Evolutionary conservation across 1,140 invertebrate species (phyloP).

Genomic region (Ceratosolen fusciceps): DNA sequence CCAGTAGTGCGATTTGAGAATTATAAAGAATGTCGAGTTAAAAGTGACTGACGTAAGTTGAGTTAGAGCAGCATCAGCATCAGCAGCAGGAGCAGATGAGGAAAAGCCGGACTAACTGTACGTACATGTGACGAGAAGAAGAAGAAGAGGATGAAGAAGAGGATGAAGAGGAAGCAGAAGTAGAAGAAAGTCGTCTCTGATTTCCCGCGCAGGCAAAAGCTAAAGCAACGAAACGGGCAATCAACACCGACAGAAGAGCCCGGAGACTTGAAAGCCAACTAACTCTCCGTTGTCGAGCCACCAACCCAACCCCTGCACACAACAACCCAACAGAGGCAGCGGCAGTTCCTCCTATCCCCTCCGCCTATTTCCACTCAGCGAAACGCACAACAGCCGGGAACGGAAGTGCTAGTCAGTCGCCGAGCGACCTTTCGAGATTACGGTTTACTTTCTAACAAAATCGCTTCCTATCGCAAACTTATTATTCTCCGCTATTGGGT

Average conservation of each 20-base stretch:
- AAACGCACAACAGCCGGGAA: slow-evolving; percentile 71
- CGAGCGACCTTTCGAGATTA: slow-evolving; percentile 72
- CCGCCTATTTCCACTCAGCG: slow-evolving; percentile 58
- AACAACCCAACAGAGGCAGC: slow-evolving; percentile 67
- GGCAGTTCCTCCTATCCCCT: slow-evolving; percentile 23
- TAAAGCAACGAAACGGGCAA: slow-evolving; percentile 54
- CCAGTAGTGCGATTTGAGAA: too few relatives aligned
- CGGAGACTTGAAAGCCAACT: slow-evolving; percentile 54
- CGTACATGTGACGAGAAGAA: too few relatives aligned
- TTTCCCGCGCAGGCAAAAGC: slow-evolving; percentile 56
- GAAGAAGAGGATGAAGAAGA: neutral
- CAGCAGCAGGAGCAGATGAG: slow-evolving; percentile 31
- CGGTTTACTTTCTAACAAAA: slow-evolving; percentile 60
- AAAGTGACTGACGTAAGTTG: too few relatives aligned
- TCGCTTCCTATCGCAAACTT: neutral
- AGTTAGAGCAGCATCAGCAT: too few relatives aligned
- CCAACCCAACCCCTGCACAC: slow-evolving; percentile 62
- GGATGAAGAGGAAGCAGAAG: slow-evolving; percentile 34
- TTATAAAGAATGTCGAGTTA: too few relatives aligned
- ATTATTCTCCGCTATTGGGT: neutral
- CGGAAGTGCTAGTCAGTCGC: slow-evolving; percentile 73
- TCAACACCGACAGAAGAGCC: slow-evolving; percentile 60
- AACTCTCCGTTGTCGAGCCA: slow-evolving; percentile 54
- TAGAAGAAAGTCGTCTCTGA: neutral
- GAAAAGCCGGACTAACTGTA: slow-evolving; percentile 38